Evolutionary conservation across 2,888 invertebrate genomes (phyloP).

Genomic region (Cantharis rufa): DNA sequence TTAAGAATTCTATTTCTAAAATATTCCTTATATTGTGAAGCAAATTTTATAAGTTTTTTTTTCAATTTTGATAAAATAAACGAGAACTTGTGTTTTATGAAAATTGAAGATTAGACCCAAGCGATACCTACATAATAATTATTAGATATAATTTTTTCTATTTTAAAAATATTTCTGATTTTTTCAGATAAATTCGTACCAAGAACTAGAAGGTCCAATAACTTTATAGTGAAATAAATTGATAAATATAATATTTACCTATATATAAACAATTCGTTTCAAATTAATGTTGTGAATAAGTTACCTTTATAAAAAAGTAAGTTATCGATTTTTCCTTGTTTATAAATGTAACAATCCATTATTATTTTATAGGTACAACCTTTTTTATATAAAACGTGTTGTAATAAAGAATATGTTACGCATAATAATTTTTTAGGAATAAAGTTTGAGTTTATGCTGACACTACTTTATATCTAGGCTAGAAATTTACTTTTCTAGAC

Average conservation of each 20-base stretch:
- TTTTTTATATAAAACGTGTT: neutral
- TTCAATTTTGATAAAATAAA: no score
- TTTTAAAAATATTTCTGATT: neutral
- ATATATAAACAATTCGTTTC: neutral
- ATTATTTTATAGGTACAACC: neutral
- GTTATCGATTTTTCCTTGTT: neutral
- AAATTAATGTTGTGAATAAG: neutral
- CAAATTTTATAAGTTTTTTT: no score
- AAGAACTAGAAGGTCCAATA: neutral
- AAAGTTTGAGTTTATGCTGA: conserved; percentile 13
- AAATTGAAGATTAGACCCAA: no score
- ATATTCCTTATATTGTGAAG: no score
- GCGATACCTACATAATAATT: no score
- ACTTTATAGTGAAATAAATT: neutral
- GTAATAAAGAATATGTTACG: conserved; percentile 5
- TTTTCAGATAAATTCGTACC: no score
- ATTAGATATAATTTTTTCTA: no score
- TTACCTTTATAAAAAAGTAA: neutral
- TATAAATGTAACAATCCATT: neutral
- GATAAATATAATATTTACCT: no score
- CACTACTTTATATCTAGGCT: conserved; percentile 9
- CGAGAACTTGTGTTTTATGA: no score
- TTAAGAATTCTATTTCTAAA: no score
- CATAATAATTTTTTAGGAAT: conserved; percentile 16
- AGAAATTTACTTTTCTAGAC: neutral